Conservation (phyloP, 2,888 invertebrate genomes). For the Diarsia rubi region DNA sequence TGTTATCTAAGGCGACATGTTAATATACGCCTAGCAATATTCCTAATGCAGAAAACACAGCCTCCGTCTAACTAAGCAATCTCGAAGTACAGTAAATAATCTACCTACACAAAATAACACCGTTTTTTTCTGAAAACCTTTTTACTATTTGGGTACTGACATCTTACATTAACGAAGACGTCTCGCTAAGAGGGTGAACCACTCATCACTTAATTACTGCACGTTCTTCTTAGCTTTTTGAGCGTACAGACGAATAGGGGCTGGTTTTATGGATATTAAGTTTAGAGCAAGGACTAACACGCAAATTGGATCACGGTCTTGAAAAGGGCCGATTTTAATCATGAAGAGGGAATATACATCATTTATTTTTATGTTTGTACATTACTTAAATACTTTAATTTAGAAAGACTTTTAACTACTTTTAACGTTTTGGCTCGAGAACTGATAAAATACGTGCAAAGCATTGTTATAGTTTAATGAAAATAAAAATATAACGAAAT, state of each 20-base stretch:
- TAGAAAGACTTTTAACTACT: not conserved
- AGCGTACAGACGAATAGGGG: not conserved
- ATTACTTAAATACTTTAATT: not conserved
- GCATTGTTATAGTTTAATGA: not conserved
- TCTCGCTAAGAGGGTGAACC: conserved; percentile 17
- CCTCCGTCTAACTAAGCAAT: not conserved
- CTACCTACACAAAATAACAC: conserved; percentile 2
- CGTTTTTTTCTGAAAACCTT: conserved; percentile 22
- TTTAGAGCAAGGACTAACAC: not conserved
- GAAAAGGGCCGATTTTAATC: not conserved
- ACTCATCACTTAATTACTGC: conserved; percentile 36
- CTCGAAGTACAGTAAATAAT: not conserved
- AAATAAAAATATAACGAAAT: not conserved
- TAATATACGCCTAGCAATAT: not conserved
- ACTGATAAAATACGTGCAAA: not conserved
- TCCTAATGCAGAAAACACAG: not conserved
- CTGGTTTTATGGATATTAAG: conserved; percentile 1
- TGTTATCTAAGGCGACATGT: not conserved
- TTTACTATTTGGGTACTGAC: conserved; percentile 8
- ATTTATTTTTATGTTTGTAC: not conserved
- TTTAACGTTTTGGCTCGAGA: no score
- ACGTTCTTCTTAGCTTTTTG: conserved; percentile 7
- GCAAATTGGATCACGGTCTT: conserved; percentile 3
- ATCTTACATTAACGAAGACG: conserved; percentile 36
- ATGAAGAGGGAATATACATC: not conserved